Evolutionary conservation across 2,888 invertebrate species (phyloP).

Genomic region (Chloromyia formosa): DNA sequence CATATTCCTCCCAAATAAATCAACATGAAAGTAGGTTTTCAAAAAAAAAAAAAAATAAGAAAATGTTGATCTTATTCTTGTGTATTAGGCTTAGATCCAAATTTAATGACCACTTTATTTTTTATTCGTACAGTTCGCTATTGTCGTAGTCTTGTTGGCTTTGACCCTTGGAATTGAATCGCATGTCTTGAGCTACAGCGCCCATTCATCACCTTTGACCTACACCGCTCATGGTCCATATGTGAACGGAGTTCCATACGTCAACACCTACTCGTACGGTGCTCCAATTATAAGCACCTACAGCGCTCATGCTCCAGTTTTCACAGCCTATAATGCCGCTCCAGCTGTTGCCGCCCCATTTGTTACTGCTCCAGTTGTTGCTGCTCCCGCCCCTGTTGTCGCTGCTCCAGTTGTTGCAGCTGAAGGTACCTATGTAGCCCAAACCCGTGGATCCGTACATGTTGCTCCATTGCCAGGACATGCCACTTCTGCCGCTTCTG

Average conservation of each 20-base stretch:
- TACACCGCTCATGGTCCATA: conserved; percentile 48
- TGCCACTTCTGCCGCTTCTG: conserved; percentile 47
- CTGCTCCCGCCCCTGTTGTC: conserved; percentile 23
- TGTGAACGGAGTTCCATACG: conserved; percentile 51
- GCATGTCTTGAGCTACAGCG: conserved; percentile 48
- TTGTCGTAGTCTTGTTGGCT: conserved; percentile 58
- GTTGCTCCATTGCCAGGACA: conserved; percentile 64
- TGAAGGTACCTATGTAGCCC: conserved; percentile 56
- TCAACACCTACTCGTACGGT: conserved; percentile 8
- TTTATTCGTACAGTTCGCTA: conserved; percentile 52
- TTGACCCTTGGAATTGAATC: conserved; percentile 52
- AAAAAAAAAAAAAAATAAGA: not conserved
- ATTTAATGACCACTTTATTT: too few species aligned
- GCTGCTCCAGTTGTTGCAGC: conserved; percentile 27
- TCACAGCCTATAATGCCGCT: conserved; percentile 44
- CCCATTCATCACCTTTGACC: conserved; percentile 45
- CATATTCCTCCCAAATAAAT: not conserved
- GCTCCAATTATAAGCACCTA: conserved; percentile 49
- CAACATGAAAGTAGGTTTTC: conserved; percentile 38
- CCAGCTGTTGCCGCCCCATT: not conserved
- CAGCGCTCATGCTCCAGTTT: conserved; percentile 19
- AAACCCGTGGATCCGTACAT: conserved; percentile 63
- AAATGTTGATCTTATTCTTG: not conserved
- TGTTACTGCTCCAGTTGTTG: conserved; percentile 16
- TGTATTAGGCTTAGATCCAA: not conserved